phyloP scores from a whole-genome alignment of 2,888 invertebrate genomes.

The Tribolium freemani region DNA sequence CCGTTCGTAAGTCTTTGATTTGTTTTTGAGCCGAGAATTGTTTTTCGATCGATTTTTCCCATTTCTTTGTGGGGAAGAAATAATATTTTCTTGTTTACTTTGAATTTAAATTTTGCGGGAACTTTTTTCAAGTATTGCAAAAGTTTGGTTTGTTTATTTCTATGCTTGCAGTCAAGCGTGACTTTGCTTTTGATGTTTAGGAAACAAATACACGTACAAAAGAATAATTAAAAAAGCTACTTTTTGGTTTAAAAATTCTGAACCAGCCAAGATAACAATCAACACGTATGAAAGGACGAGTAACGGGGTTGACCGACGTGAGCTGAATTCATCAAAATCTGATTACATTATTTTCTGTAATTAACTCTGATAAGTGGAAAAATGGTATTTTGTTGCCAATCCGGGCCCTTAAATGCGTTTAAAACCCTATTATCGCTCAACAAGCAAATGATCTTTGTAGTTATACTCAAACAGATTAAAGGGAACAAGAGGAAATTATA shows the following conservation, averaged over 20 bases:
- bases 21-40: no score
- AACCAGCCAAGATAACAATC: background rate
- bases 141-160: background rate
- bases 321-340: slow-evolving; percentile 10
- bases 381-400: background rate
- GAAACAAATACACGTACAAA: background rate
- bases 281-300: background rate
- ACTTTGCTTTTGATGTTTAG: background rate
- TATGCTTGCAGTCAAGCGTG: slow-evolving; percentile 1
- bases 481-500: background rate
- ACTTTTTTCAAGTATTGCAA: background rate
- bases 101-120: slow-evolving; percentile 2
- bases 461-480: background rate
- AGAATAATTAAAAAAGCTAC: slow-evolving; percentile 1
- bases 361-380: background rate
- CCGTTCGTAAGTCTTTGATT: slow-evolving; percentile 25
- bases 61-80: background rate
- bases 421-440: background rate
- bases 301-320: slow-evolving; percentile 3
- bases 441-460: background rate
- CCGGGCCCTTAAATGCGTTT: background rate
- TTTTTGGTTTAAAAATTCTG: background rate
- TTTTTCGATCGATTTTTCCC: no score
- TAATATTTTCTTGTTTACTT: slow-evolving; percentile 5
- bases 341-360: slow-evolving; percentile 24